A percentile compares a stretch with the other conserved stretches of the same genome.
Conservation (phyloP, 1,140 invertebrate genomes). For the Ctenoplectra terminalis region DNA sequence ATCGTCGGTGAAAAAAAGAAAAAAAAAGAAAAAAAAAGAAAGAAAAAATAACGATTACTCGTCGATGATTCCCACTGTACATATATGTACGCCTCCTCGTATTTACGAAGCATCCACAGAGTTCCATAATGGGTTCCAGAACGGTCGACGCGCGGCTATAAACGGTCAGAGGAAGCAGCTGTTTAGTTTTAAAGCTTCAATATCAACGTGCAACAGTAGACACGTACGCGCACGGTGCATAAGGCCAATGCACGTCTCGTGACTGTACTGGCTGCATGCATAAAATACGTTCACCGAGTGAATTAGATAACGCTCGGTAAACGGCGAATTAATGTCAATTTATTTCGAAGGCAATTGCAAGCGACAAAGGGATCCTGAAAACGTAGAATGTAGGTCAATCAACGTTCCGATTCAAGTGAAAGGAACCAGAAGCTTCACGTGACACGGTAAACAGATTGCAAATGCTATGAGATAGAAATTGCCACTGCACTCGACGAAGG, state of each 20-base stretch:
- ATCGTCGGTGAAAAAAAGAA: background rate
- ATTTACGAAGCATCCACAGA: too few relatives aligned
- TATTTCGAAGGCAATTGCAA: background rate
- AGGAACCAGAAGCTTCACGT: background rate
- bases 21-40: too few relatives aligned
- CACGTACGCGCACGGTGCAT: background rate
- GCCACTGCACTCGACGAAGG: background rate
- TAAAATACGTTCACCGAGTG: too few relatives aligned
- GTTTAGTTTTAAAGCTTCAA: slow-evolving; percentile 43
- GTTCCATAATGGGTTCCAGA: slow-evolving; percentile 18
- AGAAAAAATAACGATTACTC: background rate
- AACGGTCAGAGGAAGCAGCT: slow-evolving; percentile 33
- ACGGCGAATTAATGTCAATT: background rate
- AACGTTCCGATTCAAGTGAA: background rate
- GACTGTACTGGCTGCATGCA: background rate
- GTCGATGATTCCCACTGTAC: too few relatives aligned
- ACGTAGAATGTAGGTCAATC: background rate
- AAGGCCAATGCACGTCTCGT: background rate
- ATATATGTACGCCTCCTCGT: too few relatives aligned
- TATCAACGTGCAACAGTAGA: background rate
- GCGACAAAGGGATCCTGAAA: background rate
- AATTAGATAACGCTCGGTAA: background rate
- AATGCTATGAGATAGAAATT: background rate
- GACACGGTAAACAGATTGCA: background rate
- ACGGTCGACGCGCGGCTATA: background rate